Conservation (phyloP, 2,888 invertebrate species). For the Clostera curtula region DNA sequence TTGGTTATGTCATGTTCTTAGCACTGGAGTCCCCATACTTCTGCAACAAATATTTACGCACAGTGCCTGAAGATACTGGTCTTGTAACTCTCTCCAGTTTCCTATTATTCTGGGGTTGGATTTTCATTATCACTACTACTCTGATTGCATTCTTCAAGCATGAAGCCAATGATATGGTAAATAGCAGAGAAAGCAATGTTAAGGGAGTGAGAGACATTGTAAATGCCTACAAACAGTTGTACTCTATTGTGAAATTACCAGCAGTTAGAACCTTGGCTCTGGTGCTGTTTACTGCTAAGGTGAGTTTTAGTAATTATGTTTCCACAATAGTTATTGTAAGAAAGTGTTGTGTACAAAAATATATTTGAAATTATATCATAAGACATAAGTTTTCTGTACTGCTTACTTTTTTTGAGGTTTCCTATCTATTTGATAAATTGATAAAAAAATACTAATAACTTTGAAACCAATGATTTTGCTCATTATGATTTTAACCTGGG, state of each 20-base stretch:
- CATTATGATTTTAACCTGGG: too few relatives aligned
- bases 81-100: conserved; percentile 86
- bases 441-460: too few relatives aligned
- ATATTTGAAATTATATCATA: too few relatives aligned
- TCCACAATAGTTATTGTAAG: not conserved
- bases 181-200: conserved; percentile 37
- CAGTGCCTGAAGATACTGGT: conserved; percentile 80
- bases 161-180: conserved; percentile 75
- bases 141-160: conserved; percentile 91
- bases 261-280: conserved; percentile 85
- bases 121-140: conserved; percentile 93
- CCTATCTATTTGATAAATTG: too few relatives aligned
- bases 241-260: conserved; percentile 87
- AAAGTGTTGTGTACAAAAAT: too few relatives aligned
- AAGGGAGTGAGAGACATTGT: conserved; percentile 59
- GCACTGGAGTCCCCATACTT: conserved; percentile 97
- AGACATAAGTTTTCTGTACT: conserved; percentile 2
- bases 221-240: conserved; percentile 87
- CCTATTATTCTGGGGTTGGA: conserved; percentile 95
- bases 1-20: conserved; percentile 97
- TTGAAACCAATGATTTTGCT: too few relatives aligned
- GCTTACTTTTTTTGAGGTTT: conserved; percentile 2
- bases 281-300: conserved; percentile 93
- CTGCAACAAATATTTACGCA: conserved; percentile 93
- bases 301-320: conserved; percentile 33